phyloP scores from a whole-genome alignment of 92 coral and sea anemone species.

The Paragorgia papillata region DNA sequence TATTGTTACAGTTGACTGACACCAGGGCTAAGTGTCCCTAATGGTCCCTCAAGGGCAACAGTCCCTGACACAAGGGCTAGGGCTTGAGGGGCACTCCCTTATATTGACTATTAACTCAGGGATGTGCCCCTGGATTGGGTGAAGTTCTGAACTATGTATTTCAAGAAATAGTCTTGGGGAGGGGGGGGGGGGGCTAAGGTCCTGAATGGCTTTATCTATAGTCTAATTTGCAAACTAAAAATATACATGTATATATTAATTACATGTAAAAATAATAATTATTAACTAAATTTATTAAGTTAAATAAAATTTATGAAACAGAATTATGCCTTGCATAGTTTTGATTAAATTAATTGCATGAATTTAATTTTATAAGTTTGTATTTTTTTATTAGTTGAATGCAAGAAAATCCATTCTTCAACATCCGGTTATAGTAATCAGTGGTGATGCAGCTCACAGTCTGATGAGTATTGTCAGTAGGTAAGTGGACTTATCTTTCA shows the following conservation, averaged over 20 bases:
- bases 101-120: background rate
- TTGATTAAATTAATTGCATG: background rate
- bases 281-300: background rate
- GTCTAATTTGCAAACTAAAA: no score
- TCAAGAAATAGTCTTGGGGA: no score
- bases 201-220: no score
- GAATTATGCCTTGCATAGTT: no score
- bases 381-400: slow-evolving; percentile 66
- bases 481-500: slow-evolving; percentile 38
- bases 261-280: slow-evolving; percentile 2
- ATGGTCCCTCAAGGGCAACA: no score
- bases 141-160: no score
- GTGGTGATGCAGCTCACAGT: slow-evolving; percentile 87
- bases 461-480: slow-evolving; percentile 81
- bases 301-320: no score
- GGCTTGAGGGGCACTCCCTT: no score
- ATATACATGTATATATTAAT: slow-evolving; percentile 20
- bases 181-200: no score
- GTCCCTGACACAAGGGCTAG: no score
- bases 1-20: background rate
- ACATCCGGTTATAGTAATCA: slow-evolving; percentile 79
- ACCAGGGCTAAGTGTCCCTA: no score
- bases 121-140: no score
- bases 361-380: background rate
- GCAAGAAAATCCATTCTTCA: slow-evolving; percentile 63